phyloP scores from a whole-genome alignment of 1,140 invertebrate species.

The Bombyx mori region ASM3026992v2 NC_085123.1:8326501-8327000 shows the following conservation, averaged over 20 bases:
- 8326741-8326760: slow-evolving; percentile 1
- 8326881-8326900: too few relatives aligned
- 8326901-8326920: too few relatives aligned
- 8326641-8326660: slow-evolving; percentile 18
- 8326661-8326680: slow-evolving; percentile 33
- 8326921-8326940: too few relatives aligned
- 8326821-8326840: background rate
- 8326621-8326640: slow-evolving; percentile 74
- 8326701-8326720: slow-evolving; percentile 47
- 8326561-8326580: slow-evolving; percentile 79
- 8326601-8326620: slow-evolving; percentile 78
- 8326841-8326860: too few relatives aligned
- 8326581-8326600: slow-evolving; percentile 77
- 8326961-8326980: background rate
- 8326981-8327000: slow-evolving; percentile 18
- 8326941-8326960: background rate
- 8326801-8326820: slow-evolving; percentile 1
- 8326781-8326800: slow-evolving; percentile 1
- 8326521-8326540: background rate
- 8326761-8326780: background rate
- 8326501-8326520: background rate
- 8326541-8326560: slow-evolving; percentile 68
- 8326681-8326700: slow-evolving; percentile 28
- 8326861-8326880: too few relatives aligned
- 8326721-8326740: slow-evolving; percentile 15